Evolutionary conservation across 2,888 invertebrate species (phyloP), one percentile per base, ranked within the genome.

Genomic region (Calliphora vomitoria): DNA sequence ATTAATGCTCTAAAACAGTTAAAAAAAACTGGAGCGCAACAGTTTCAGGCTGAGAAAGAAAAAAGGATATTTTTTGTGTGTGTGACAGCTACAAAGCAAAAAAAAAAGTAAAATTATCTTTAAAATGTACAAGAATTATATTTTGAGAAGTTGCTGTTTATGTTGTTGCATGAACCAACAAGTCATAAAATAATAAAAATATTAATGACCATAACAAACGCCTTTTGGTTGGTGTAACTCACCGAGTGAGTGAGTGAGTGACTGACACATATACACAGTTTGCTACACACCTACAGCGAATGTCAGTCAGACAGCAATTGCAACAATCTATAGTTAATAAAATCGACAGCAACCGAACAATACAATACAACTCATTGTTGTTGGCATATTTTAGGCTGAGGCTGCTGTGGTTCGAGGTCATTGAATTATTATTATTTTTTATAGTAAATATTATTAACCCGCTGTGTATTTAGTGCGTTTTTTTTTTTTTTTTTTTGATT

Each of bases 161-260:
- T 58, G 44, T 3, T 18, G 55, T 69, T 68, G 80, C 55, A 76
- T 76, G 72, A 69, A 69, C 74, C 47, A 81, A 60, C 55, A 38
- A 68, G 68, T 75, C 78, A 87, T 89, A 90, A 89, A 89, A 88
- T 90, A 89, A 91, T 92, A 91, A 92, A 92, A 91, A 90, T 89
- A 91, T 91, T 91, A 92, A 92, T 91, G 91, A 90, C 90, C 91
- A 91, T 90, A 91, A 90, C 90, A 91, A 92, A 86, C 85, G 88
- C 74, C 82, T 90, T 90, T 91, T 91, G 53, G 75, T 76, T 82
- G 76, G 72, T 25, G 74, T 72, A 60, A 44, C 53, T 66, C 15
- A n/a, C 62, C 44, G 44, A 44, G 11, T 35, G 4, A 66, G 55
- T 25, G 15, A 31, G 20, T 10, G 13, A 79, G 31, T 31, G 31